These are phyloP conservation scores for Euura lappo DNA, from an alignment of 1,140 invertebrate species.

Conservation along the genomic window DNA sequence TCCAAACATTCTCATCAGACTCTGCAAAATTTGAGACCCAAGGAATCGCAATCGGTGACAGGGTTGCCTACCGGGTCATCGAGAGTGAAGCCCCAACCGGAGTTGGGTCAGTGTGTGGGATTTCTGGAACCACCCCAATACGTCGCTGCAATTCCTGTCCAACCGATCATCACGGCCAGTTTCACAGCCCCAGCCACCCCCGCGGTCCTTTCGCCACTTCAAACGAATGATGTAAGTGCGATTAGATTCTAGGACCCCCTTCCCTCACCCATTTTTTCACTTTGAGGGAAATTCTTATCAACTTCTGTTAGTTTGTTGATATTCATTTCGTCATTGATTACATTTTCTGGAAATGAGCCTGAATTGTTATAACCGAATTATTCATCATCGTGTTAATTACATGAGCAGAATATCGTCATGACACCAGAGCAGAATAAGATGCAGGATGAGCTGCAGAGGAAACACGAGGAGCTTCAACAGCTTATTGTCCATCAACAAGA, in stretches of 20 bases:
- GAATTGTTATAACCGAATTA: too few relatives aligned
- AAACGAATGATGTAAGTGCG: conserved; percentile 38
- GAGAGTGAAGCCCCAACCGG: conserved; percentile 21
- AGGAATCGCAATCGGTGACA: conserved; percentile 27
- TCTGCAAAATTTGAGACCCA: conserved; percentile 54
- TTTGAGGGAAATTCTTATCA: too few relatives aligned
- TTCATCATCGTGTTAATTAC: conserved; percentile 18
- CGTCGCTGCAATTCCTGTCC: conserved; percentile 67
- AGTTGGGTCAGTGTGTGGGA: conserved; percentile 37
- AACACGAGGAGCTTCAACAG: conserved; percentile 84
- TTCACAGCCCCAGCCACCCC: conserved; percentile 48
- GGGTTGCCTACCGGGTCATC: conserved; percentile 27
- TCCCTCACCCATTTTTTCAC: too few relatives aligned
- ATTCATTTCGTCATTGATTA: too few relatives aligned
- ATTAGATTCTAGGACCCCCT: too few relatives aligned
- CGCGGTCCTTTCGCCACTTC: conserved; percentile 33
- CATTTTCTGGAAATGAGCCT: too few relatives aligned
- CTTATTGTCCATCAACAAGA: conserved; percentile 86
- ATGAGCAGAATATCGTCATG: conserved; percentile 64
- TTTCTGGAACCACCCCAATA: conserved; percentile 69
- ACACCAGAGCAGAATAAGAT: conserved; percentile 70
- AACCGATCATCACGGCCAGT: conserved; percentile 61
- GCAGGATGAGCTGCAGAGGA: conserved; percentile 77
- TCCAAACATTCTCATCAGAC: conserved; percentile 66
- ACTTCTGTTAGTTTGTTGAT: too few relatives aligned